Evolutionary conservation across 1,140 invertebrate species (phyloP).

Genomic region (Hirudo medicinalis): DNA sequence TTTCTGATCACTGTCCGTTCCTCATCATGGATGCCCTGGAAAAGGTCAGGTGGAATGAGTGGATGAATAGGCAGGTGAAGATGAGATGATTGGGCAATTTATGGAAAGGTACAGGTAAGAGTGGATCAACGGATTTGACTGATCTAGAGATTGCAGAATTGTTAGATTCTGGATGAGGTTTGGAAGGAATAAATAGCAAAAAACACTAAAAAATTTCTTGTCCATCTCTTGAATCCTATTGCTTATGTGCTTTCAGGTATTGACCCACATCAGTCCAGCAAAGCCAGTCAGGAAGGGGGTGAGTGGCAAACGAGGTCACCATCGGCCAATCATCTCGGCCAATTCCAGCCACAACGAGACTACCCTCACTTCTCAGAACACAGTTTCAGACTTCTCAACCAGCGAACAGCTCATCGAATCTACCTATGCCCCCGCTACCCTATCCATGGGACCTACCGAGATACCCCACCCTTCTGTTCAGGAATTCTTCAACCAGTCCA

Average conservation of each 20-base stretch:
- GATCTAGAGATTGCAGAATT: neutral
- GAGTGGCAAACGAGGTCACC: neutral
- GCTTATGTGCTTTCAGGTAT: conserved; percentile 43
- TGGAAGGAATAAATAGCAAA: conserved; percentile 2
- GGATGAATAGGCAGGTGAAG: neutral
- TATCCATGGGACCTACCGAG: too few species aligned
- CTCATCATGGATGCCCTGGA: conserved; percentile 70
- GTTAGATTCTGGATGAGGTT: neutral
- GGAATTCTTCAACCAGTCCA: too few species aligned
- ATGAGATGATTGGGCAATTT: too few species aligned
- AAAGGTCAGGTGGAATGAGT: conserved; percentile 55
- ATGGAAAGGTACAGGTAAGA: neutral
- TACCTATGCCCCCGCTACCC: too few species aligned
- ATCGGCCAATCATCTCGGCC: neutral
- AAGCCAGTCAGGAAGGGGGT: conserved; percentile 8
- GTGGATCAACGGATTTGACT: neutral
- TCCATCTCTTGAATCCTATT: neutral
- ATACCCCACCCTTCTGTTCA: too few species aligned
- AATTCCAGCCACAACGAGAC: neutral
- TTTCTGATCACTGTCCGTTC: conserved; percentile 85
- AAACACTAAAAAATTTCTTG: neutral
- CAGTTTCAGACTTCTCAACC: neutral
- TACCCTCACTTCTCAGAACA: neutral
- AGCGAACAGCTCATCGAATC: neutral
- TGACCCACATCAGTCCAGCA: conserved; percentile 16